Conservation (phyloP, 2,888 invertebrate species). For the Serrognathus titanus region DNA sequence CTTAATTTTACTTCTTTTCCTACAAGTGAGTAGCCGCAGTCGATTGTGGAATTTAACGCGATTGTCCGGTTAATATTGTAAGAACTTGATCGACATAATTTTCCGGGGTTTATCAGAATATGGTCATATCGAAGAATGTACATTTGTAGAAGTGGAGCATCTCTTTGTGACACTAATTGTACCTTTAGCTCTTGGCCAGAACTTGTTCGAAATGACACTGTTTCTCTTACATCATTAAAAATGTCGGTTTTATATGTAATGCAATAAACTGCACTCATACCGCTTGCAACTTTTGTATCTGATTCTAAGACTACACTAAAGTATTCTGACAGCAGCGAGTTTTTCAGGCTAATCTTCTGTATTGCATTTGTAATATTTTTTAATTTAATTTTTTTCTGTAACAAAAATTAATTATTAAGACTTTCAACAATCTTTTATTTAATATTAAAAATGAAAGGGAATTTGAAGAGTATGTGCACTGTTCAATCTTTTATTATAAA, state of each 20-base stretch:
- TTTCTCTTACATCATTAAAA: conserved; percentile 39
- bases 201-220: conserved; percentile 37
- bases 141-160: conserved; percentile 43
- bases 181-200: conserved; percentile 36
- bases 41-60: conserved; percentile 43
- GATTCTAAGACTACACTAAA: conserved; percentile 27
- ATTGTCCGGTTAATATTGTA: conserved; percentile 24
- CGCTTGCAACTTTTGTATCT: conserved; percentile 42
- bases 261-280: conserved; percentile 42
- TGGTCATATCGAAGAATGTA: conserved; percentile 30
- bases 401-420: not conserved
- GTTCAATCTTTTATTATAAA: no score
- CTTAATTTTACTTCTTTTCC: conserved; percentile 38
- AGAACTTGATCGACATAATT: conserved; percentile 11
- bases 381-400: conserved; percentile 31
- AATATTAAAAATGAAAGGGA: not conserved
- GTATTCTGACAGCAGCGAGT: conserved; percentile 33
- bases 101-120: conserved; percentile 5
- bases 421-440: not conserved
- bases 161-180: conserved; percentile 37
- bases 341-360: conserved; percentile 37
- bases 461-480: no score
- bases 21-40: conserved; percentile 47
- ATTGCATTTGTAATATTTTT: conserved; percentile 35
- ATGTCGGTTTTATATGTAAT: conserved; percentile 41